Base-by-base conservation (phyloP, 2,888 invertebrate genomes). In the Cacoxenus indagator region DNA sequence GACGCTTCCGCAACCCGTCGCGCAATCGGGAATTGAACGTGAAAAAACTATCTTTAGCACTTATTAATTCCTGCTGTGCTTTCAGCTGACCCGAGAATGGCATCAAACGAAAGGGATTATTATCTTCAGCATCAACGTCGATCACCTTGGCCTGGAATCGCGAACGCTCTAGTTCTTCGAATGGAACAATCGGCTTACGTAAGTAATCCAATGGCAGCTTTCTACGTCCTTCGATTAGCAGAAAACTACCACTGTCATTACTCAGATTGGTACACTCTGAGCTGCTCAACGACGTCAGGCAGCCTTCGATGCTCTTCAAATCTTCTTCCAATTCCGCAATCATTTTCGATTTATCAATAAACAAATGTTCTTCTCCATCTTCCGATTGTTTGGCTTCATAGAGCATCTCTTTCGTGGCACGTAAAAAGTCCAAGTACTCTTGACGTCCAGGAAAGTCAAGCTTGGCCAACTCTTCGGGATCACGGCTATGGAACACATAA, bases 201-300 rank as follows among this genome's bases (percentile, higher is more conserved):
- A 88, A 81, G 37, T 84, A 88, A 64, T 87, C 87, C 26, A 86
- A 69, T 0, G 88, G 88, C 26, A 88, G 75, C 72, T 88, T 87
- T 1, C 81, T 86, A 37, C 83, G 81, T 0, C 84, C 84, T 43
- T 85, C 84, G 27, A 87, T 73, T 6, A 86, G 66, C 1, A 88
- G 55, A 37, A 77, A 88, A 62, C 88, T 88, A 11, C 88, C 88
- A 62, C 88, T 88, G 68, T 88, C 88, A 27, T 85, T 81, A 0
- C 86, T 83, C 0, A 88, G 80, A 73, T 88, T 87, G 1, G 88
- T 88, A 64, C 87, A 87, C 0, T 78, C 71, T 0, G 88, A 88
- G 66, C 87, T 88, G 46, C 85, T 84, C 1, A 87, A 70, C 1
- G 88, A 87, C 0, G 78, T 84, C 0, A 86, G 73, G 61, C 88